Base-by-base conservation (phyloP, 2,888 invertebrate species). In the Xylota segnis region DNA sequence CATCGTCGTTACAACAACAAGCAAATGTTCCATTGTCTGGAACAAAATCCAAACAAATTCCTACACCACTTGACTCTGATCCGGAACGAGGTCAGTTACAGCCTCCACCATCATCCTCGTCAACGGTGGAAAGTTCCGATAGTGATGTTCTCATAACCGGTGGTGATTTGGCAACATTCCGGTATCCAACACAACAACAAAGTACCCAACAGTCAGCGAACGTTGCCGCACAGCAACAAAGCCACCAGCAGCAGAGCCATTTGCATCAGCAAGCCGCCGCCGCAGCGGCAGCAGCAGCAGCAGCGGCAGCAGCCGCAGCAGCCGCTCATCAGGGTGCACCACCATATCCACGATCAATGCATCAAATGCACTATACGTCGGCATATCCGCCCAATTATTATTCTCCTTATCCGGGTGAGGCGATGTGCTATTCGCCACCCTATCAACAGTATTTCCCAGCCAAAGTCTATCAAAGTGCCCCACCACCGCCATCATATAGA, bases 371-470 rank as follows among this genome's bases (percentile, higher is more conserved):
- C 89, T 92, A 92, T 77, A 90, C 92, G 72, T 90, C 92, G 83
- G 91, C 92, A 87, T 93, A 91, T 91, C 93, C 90, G 89, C 91
- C 91, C 88, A 91, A 90, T 88, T 92, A 92, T 87, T 92, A 92
- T 81, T 86, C 92, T 83, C 91, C 92, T 84, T 92, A 92, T 89
- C 91, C 91, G 88, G 90, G 91, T 88, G 92, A 92, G 88, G 93
- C 93, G 83, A 91, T 93, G 90, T 93, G 93, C 90, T 93, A 93
- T 87, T 91, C 93, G 87, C 91, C 93, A 88, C 93, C 93, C 89
- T 94, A 94, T 90, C 94, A 93, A 90, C 91, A 93, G 54, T 93
- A 93, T 71, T 93, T 93, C 88, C 92, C 93, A 76, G 91, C 93
- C 88, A 93, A 94, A 89, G 91, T 94, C 50, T 94, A 94, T 89